Conservation (phyloP, 1,140 invertebrate genomes). For the Procambarus virginalis region DNA sequence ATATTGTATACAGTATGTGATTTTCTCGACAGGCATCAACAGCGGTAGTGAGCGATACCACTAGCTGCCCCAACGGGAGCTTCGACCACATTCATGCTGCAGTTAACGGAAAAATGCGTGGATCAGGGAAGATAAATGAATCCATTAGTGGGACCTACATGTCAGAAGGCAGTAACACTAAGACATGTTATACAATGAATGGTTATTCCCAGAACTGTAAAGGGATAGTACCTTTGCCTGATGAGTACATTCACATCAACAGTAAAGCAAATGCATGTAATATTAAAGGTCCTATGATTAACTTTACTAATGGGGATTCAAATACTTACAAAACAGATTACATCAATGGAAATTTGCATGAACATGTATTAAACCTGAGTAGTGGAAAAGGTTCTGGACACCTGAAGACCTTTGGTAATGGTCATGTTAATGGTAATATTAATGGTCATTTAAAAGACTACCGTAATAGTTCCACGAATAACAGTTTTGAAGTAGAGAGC, state of each 20-base stretch:
- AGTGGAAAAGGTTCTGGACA: conserved; percentile 4
- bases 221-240: background rate
- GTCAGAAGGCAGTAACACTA: background rate
- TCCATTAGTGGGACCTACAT: background rate
- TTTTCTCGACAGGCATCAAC: conserved; percentile 33
- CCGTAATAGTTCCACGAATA: conserved; percentile 5
- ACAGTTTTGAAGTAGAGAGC: background rate
- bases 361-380: background rate
- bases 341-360: background rate
- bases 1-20: background rate
- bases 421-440: conserved; percentile 16
- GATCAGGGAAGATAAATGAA: background rate
- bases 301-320: background rate
- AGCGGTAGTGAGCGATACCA: conserved; percentile 33
- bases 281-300: background rate
- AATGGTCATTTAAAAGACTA: conserved; percentile 7
- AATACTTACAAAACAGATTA: background rate
- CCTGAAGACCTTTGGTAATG: conserved; percentile 33
- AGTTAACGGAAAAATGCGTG: background rate
- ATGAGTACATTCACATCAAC: conserved; percentile 17
- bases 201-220: conserved; percentile 1
- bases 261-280: background rate
- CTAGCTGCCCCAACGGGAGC: background rate
- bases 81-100: background rate
- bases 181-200: conserved; percentile 7